phyloP scores from a whole-genome alignment of 2,113 vertebrate genomes.

The Syngnathus scovelli region DNA sequence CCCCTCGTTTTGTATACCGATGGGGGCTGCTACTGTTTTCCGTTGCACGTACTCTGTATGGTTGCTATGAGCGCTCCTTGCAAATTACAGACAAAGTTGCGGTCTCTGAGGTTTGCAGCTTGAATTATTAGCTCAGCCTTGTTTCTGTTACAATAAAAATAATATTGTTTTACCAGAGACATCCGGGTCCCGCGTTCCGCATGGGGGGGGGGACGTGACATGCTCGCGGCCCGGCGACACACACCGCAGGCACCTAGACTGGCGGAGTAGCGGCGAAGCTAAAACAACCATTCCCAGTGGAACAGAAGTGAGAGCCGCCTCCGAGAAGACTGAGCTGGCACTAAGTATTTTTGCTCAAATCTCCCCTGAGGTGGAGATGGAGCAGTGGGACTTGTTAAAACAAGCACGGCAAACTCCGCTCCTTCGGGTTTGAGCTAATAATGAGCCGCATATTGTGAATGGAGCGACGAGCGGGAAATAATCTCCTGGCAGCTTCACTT shows the following conservation, averaged over 20 bases:
- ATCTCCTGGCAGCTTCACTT: background rate
- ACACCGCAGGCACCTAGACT: background rate
- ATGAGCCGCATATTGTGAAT: slow-evolving; percentile 20
- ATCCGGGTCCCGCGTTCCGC: slow-evolving; percentile 47
- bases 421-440: slow-evolving; percentile 48
- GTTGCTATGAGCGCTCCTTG: slow-evolving; percentile 72
- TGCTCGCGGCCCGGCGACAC: background rate
- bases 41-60: slow-evolving; percentile 71
- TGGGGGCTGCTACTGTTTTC: slow-evolving; percentile 69
- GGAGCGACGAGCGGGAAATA: background rate
- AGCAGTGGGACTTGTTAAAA: slow-evolving; percentile 63
- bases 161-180: slow-evolving; percentile 72
- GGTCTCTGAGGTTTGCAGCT: slow-evolving; percentile 73
- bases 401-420: slow-evolving; percentile 54
- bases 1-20: slow-evolving; percentile 67
- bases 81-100: slow-evolving; percentile 74
- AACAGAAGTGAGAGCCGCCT: slow-evolving; percentile 58
- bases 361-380: slow-evolving; percentile 58
- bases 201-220: slow-evolving; percentile 41
- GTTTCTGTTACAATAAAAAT: slow-evolving; percentile 70
- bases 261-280: slow-evolving; percentile 35
- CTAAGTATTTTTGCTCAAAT: slow-evolving; percentile 42
- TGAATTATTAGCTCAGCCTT: slow-evolving; percentile 68
- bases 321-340: slow-evolving; percentile 47
- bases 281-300: slow-evolving; percentile 56